Evolutionary conservation across 2,888 invertebrate species (phyloP).

Genomic region (Zygothrica quintamaculata): DNA sequence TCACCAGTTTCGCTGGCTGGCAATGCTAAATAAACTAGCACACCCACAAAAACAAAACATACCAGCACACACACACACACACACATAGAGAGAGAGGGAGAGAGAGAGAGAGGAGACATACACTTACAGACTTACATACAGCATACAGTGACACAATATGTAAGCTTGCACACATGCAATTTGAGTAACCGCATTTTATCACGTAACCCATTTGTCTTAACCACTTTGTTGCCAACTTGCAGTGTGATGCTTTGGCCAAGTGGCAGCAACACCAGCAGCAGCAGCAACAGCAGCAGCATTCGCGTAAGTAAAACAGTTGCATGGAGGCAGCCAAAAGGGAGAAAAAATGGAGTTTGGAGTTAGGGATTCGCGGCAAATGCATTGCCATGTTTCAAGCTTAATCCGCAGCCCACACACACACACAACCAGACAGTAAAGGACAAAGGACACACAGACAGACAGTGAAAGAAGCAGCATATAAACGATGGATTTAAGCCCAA

Average conservation of each 20-base stretch:
- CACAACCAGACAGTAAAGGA: slow-evolving; percentile 10
- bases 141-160: slow-evolving; percentile 61
- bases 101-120: slow-evolving; percentile 20
- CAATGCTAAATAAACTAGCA: slow-evolving; percentile 70
- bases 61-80: slow-evolving; percentile 20
- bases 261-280: slow-evolving; percentile 52
- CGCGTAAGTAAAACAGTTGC: slow-evolving; percentile 49
- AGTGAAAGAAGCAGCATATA: slow-evolving; percentile 23
- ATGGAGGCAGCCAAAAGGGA: slow-evolving; percentile 15
- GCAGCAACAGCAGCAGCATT: slow-evolving; percentile 57
- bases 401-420: slow-evolving; percentile 55
- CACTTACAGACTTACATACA: slow-evolving; percentile 14
- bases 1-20: slow-evolving; percentile 48
- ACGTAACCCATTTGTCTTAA: slow-evolving; percentile 83
- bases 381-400: slow-evolving; percentile 77
- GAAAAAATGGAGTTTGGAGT: slow-evolving; percentile 5
- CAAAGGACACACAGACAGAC: slow-evolving; percentile 5
- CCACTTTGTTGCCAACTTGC: slow-evolving; percentile 82
- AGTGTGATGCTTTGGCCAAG: slow-evolving; percentile 74
- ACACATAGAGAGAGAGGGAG: not conserved
- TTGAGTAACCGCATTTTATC: slow-evolving; percentile 83
- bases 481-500: slow-evolving; percentile 69
- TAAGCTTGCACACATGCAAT: slow-evolving; percentile 79
- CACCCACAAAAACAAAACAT: slow-evolving; percentile 30
- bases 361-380: slow-evolving; percentile 61